A percentile compares a stretch with the other conserved stretches of the same genome.
These are phyloP conservation scores for Penelope pileata DNA, from an alignment of 2,113 vertebrate genomes.

Conservation along the genomic window DNA sequence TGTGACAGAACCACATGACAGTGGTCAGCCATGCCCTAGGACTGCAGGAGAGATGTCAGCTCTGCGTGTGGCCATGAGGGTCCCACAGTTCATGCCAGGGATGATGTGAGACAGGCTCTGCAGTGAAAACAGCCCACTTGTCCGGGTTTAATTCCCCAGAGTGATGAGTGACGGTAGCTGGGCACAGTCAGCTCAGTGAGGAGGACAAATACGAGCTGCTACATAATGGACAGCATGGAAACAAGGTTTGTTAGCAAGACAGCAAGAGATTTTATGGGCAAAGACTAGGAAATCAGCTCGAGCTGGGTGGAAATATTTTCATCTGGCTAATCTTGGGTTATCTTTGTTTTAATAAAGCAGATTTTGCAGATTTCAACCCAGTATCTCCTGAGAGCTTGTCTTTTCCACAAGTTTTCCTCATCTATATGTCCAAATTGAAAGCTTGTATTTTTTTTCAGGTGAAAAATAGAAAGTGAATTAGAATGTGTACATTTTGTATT, in stretches of 20 bases:
- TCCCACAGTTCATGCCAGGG: neutral
- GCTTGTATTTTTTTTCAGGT: neutral
- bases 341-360: neutral
- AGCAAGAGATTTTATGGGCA: neutral
- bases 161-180: neutral
- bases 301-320: neutral
- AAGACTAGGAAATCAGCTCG: neutral
- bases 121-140: neutral
- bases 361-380: neutral
- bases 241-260: neutral
- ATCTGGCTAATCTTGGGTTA: neutral
- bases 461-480: neutral
- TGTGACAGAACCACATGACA: accelerated
- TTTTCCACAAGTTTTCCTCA: neutral
- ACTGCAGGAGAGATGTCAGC: neutral
- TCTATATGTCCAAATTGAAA: neutral
- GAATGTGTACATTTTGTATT: neutral
- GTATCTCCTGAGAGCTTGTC: neutral
- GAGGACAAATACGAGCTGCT: neutral
- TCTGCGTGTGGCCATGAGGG: neutral
- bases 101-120: neutral
- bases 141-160: neutral
- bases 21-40: neutral
- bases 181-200: neutral
- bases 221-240: neutral